Conservation (phyloP, 2,113 vertebrate species). For the Cephalopholis sonnerati region DNA sequence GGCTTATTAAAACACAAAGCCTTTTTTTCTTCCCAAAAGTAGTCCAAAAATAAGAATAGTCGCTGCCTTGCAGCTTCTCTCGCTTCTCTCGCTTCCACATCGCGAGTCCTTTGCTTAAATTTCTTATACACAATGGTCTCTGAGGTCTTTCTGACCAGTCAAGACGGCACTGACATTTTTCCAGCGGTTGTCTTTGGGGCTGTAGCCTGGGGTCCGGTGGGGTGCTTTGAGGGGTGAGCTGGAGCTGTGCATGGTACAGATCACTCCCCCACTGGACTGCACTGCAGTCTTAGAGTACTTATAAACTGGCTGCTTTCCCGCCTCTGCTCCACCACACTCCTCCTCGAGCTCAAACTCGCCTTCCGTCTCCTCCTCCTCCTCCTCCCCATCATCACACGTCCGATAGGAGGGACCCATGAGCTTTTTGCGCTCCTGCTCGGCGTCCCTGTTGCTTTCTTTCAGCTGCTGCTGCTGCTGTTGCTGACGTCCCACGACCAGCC, state of each 20-base stretch:
- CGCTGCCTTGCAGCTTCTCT: slow-evolving; percentile 64
- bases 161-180: slow-evolving; percentile 87
- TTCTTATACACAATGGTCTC: slow-evolving; percentile 85
- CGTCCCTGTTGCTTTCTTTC: slow-evolving; percentile 89
- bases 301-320: slow-evolving; percentile 89
- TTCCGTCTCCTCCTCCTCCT: slow-evolving; percentile 85
- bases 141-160: slow-evolving; percentile 83
- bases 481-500: slow-evolving; percentile 87
- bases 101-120: slow-evolving; percentile 54
- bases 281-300: slow-evolving; percentile 88
- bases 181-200: slow-evolving; percentile 95
- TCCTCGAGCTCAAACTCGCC: slow-evolving; percentile 78
- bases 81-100: slow-evolving; percentile 47
- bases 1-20: slow-evolving; percentile 75
- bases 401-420: slow-evolving; percentile 91
- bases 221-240: slow-evolving; percentile 88
- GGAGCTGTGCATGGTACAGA: slow-evolving; percentile 86
- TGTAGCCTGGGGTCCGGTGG: slow-evolving; percentile 86
- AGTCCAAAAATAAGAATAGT: slow-evolving; percentile 69
- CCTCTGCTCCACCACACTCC: slow-evolving; percentile 83
- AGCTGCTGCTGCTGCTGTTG: slow-evolving; percentile 82
- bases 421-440: slow-evolving; percentile 93
- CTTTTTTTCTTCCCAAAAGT: slow-evolving; percentile 64
- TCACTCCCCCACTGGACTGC: slow-evolving; percentile 85
- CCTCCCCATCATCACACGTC: slow-evolving; percentile 84